Base-by-base conservation (phyloP, 2,113 vertebrate genomes). In the Microcebus ravelobensis region DNA sequence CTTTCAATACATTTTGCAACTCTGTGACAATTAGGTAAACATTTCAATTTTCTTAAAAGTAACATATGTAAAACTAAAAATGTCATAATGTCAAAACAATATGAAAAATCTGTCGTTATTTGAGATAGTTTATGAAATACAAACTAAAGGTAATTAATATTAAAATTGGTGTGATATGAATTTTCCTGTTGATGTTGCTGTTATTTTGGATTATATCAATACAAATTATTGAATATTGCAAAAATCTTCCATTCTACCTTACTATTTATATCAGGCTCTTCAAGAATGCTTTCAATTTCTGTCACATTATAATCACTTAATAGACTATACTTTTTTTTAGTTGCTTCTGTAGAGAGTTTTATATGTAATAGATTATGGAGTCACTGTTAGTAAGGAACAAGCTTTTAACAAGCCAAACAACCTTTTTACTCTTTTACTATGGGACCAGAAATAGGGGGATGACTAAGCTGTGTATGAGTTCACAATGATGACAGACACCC, bases 131-230 rank as follows among this genome's bases (percentile, higher is more conserved):
- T 70, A 59, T 52, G 50, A 80, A 76, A 68, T 25, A 39, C 6
- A 79, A 42, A 76, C 65, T 67, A 71, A 91, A 91, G 31, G 12
- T 67, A 71, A 82, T 76, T 65, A 63, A 59, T 86, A 48, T 76
- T 71, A 52, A 91, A 94, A 73, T 77, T 71, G 34, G 36, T 88
- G 59, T 36, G 80, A 86, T 7, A 29, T 55, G 45, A 73, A 63
- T 65, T 88, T 97, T 93, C 12, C 70, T 92, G 11, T 94, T 97
- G 8, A 77, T 96, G 27, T 52, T 39, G 34, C 63, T 79, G 61
- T 13, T 45, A 63, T 63, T 94, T 94, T 90, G 74, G 59, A 55
- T 59, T 68, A n/a, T 74, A n/a, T 67, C 1, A 25, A 68, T 15
- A 31, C 11, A n/a, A 57, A 18, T 34, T 34, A 12, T 50, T 68